Conservation (phyloP, 2,113 vertebrate genomes). For the Chloebia gouldiae region DNA sequence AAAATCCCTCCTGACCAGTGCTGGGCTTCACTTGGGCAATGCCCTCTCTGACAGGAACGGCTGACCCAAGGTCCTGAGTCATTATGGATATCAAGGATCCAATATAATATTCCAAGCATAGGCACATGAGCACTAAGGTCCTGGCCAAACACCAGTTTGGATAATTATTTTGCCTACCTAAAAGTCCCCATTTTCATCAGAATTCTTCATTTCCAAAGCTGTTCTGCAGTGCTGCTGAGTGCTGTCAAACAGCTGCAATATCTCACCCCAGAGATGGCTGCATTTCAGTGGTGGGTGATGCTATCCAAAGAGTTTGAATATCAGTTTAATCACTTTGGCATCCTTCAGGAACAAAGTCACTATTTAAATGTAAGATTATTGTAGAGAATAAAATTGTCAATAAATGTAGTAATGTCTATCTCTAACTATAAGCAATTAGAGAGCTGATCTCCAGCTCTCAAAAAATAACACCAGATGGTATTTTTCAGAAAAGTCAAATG, state of each 20-base stretch:
- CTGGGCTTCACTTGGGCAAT: neutral
- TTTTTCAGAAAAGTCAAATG: conserved; percentile 75
- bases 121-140: neutral
- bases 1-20: rapidly evolving
- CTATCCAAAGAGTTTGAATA: conserved; percentile 48
- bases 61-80: neutral
- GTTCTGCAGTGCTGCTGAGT: neutral
- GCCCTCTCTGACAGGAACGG: rapidly evolving
- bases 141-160: neutral
- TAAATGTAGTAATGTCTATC: conserved; percentile 67
- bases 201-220: conserved; percentile 26
- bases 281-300: conserved; percentile 40
- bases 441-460: conserved; percentile 66
- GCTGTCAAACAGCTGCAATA: conserved; percentile 54
- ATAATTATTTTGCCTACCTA: conserved; percentile 47
- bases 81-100: neutral
- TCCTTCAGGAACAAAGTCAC: conserved; percentile 52
- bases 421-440: conserved; percentile 68
- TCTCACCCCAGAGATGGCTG: conserved; percentile 56
- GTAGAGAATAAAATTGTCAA: conserved; percentile 61
- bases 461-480: conserved; percentile 76
- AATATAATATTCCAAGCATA: neutral
- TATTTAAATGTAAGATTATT: conserved; percentile 63
- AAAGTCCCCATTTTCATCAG: neutral
- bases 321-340: conserved; percentile 62